Evolutionary conservation across 2,888 invertebrate genomes (phyloP), one percentile per base, ranked within the genome.

Genomic region (Malachius bipustulatus): DNA sequence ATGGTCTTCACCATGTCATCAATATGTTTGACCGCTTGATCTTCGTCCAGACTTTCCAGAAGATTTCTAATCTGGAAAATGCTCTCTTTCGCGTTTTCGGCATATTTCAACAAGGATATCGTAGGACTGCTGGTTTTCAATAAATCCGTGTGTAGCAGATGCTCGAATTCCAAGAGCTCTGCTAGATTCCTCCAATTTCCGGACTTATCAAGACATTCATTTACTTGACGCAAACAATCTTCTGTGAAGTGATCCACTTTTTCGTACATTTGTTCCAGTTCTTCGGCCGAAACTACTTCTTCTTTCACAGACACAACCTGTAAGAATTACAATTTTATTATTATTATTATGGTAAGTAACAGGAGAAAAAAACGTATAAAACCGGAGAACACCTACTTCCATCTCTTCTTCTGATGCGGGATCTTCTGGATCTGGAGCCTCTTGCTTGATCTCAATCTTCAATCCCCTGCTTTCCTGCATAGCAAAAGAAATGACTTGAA

Each of bases 181-280:
- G 24, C 24, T 19, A 19, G n/a, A n/a, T 19, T 19, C n/a, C 24
- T 19, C 6, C n/a, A 19, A 19, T 19, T 19, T 19, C 24, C 24
- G n/a, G 24, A 19, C n/a, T 19, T 19, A n/a, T 19, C 24, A 6
- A 19, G n/a, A 19, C 6, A 8, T 8, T 6, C 24, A 8, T 6
- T 8, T 19, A 19, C 24, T 19, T 6, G 6, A 19, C n/a, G 6
- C 24, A 19, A 19, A 19, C 24, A 19, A 19, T 19, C 24, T 8
- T 19, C n/a, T 19, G 24, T 19, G n/a, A 19, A 19, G n/a, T 6
- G n/a, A 6, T n/a, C n/a, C 6, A 19, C 24, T 8, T 19, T 19
- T 8, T 19, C 24, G 24, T 19, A 19, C n/a, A 19, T 6, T 8
- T 6, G 6, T 19, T 19, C n/a, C 24, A 19, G n/a, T 8, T 19